Base-by-base conservation (phyloP, 1,140 invertebrate genomes). In the Drosophila mojavensis region DNA sequence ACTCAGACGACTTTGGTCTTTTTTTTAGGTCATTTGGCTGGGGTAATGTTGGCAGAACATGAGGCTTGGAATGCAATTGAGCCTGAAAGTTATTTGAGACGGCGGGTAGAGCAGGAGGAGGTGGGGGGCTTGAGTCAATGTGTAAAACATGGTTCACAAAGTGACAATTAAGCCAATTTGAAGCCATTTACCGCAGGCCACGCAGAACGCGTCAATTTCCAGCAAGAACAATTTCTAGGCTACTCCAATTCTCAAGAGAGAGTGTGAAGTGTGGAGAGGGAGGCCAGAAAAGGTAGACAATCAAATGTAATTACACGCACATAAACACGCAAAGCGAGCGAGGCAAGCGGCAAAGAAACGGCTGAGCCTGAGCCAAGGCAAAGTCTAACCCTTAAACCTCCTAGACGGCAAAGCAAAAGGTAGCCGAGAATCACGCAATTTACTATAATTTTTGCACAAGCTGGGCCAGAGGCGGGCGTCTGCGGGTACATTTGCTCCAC, bases 291-390 rank as follows among this genome's bases (percentile, higher is more conserved):
- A 78, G 70, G 82, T 79, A 86, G 82, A 86, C 82, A 86, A 86
- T 88, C 83, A 88, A 89, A 88, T 70, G 83, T 88, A 88, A 88
- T 88, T 88, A 88, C 83, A 88, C 83, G 83, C 84, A 89, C 84
- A 88, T 88, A 89, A 88, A 88, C 82, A 86, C 82, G 82, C 83
- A 79, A 78, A 72, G 54, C 61, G 50, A 61, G 50, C 53, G 54
- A 65, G 5, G 33, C 39, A 58, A 13, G n/a, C 20, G 20, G 20
- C 20, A 24, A 24, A 24, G 20, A 24, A 64, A 73, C 75, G 82
- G 65, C 76, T 88, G 77, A 65, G 64, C 51, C 55, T 62, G 50
- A 68, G 55, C 55, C 47, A 3, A 20, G 7, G 39, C 15, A 33
- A 26, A 39, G 36, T 17, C 9, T 20, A 39, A 17, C 28, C 20